phyloP scores from a whole-genome alignment of 2,888 invertebrate genomes.

The Trichopoda pennipes region DNA sequence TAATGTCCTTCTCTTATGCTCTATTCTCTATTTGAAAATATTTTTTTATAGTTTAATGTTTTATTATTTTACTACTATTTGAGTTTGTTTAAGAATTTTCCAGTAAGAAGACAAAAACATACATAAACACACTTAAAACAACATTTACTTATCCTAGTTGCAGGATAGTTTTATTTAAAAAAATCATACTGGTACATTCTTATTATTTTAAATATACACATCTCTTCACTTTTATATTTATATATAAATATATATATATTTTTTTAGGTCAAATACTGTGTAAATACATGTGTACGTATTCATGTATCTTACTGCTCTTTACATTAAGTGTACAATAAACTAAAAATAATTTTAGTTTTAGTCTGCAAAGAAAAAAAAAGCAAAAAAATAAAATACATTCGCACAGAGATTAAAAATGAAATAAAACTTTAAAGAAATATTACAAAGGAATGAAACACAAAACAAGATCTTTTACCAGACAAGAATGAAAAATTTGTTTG shows the following conservation, averaged over 20 bases:
- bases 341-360: slow-evolving; percentile 67
- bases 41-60: slow-evolving; percentile 39
- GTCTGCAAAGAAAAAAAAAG: slow-evolving; percentile 53
- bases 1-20: slow-evolving; percentile 19
- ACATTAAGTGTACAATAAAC: slow-evolving; percentile 67
- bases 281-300: slow-evolving; percentile 51
- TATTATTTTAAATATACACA: slow-evolving; percentile 18
- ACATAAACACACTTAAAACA: slow-evolving; percentile 16
- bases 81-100: slow-evolving; percentile 18
- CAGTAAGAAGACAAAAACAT: slow-evolving; percentile 29
- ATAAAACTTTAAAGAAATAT: slow-evolving; percentile 30
- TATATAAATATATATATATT: neutral
- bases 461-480: slow-evolving; percentile 41
- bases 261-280: slow-evolving; percentile 64
- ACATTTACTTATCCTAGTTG: slow-evolving; percentile 52
- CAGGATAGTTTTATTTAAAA: slow-evolving; percentile 24
- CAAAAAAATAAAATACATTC: slow-evolving; percentile 34
- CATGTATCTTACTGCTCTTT: slow-evolving; percentile 20
- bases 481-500: neutral
- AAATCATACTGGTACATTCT: neutral
- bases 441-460: slow-evolving; percentile 19
- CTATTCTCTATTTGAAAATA: slow-evolving; percentile 21
- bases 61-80: slow-evolving; percentile 22
- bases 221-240: neutral
- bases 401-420: slow-evolving; percentile 38